phyloP scores from a whole-genome alignment of 2,797 vertebrate species.

The Uromys caudimaculatus region DNA sequence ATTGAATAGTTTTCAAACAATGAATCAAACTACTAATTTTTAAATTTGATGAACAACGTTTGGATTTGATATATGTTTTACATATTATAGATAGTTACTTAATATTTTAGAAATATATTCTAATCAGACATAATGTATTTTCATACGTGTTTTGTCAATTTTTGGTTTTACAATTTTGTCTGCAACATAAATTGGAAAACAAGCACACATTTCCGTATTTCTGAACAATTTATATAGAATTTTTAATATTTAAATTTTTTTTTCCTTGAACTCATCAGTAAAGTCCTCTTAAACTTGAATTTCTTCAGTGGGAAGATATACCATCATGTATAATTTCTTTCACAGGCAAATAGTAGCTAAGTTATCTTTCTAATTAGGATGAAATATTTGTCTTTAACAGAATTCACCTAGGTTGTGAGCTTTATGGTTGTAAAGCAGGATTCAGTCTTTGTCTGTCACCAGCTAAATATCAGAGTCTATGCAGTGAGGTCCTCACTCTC shows the following conservation, averaged over 20 bases:
- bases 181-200: background rate
- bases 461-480: background rate
- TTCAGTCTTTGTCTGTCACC: background rate
- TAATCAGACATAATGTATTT: background rate
- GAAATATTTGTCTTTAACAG: background rate
- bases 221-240: background rate
- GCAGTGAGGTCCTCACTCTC: background rate
- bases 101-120: constrained; percentile 4
- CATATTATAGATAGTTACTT: background rate
- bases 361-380: background rate
- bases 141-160: background rate
- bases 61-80: background rate
- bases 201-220: background rate
- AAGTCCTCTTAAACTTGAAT: background rate
- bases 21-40: background rate
- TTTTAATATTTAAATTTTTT: background rate
- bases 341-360: background rate
- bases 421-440: background rate
- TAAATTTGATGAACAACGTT: background rate
- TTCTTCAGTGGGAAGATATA: background rate
- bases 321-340: background rate
- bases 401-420: background rate
- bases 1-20: background rate
- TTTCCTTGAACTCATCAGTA: background rate
- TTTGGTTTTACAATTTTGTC: background rate